Base-by-base conservation (phyloP, 2,888 invertebrate genomes). In the Drosophila hamatofila region DNA sequence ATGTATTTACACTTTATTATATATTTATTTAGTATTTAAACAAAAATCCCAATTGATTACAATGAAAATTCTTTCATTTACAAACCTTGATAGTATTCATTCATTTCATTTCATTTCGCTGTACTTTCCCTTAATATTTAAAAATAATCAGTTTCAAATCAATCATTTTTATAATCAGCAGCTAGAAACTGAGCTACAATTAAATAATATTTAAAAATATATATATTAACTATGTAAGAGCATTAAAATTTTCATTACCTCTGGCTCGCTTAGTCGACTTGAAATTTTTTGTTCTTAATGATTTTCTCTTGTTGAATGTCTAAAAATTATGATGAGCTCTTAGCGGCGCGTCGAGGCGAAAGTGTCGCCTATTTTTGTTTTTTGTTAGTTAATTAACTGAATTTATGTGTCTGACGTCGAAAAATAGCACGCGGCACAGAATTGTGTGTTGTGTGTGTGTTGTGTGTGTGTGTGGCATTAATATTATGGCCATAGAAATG, bases 401-500 rank as follows among this genome's bases (percentile, higher is more conserved):
- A 90, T 90, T 88, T 90, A 88, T 88, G 90, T 84, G 88, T 87
- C 90, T 87, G 89, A 83, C 78, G 83, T 86, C 70, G 75, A 80
- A 79, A 90, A 88, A 89, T 84, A 85, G 90, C 90, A 85, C 83
- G 90, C 83, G 90, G 85, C 75, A 81, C 66, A 79, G 68, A 83
- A 85, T 49, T 75, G 52, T 66, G 52, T 62, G 71, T 57, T 73
- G 49, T 66, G 52, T 73, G 49, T 66, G 52, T 73, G 52, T 66
- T 66, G 52, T 73, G 52, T 66, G 52, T 73, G 49, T 66, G 52
- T 64, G 71, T 59, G 61, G 64, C 68, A 72, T 67, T 70, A 51
- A 49, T 46, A 30, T 76, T 52, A 76, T 74, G 66, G 64, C 69
- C 87, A 86, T 75, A 88, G 56, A 74, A 68, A 81, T 72, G 66